A percentile compares a stretch with the other conserved stretches of the same genome.
Conservation (phyloP, 2,797 vertebrate genomes). For the Poeciliopsis infans region DNA sequence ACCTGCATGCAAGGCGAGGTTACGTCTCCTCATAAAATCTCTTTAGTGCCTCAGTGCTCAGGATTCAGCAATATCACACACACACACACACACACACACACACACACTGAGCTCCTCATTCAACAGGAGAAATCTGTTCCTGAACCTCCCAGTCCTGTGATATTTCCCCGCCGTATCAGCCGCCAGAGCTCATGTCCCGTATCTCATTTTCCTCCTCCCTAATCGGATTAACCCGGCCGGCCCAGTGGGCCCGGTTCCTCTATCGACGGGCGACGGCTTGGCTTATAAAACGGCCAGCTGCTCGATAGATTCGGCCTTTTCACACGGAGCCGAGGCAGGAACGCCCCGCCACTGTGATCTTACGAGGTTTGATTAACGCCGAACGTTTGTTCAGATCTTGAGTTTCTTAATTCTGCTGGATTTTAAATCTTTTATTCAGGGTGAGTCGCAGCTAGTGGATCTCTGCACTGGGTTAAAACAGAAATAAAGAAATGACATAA, state of each 20-base stretch:
- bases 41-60: constrained; percentile 38
- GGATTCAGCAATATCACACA: constrained; percentile 16
- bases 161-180: constrained; percentile 44
- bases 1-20: constrained; percentile 35
- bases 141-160: constrained; percentile 18
- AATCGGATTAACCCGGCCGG: constrained; percentile 61
- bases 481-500: no score
- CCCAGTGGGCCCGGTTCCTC: constrained; percentile 26
- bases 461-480: not conserved
- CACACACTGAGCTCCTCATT: constrained; percentile 20
- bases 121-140: constrained; percentile 36
- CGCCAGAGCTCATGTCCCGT: constrained; percentile 31
- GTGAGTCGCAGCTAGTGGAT: not conserved
- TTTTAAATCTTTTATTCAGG: constrained; percentile 37
- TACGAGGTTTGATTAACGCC: constrained; percentile 50
- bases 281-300: constrained; percentile 43
- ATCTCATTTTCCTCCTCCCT: constrained; percentile 59
- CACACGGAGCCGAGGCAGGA: constrained; percentile 29
- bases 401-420: constrained; percentile 25
- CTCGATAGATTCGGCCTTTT: constrained; percentile 33
- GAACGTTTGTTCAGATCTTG: constrained; percentile 22
- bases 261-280: constrained; percentile 53
- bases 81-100: constrained; percentile 23
- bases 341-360: constrained; percentile 32
- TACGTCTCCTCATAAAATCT: constrained; percentile 49